These are phyloP conservation scores for Synanthedon andrenaeformis DNA, from an alignment of 2,888 invertebrate species.

Conservation along the genomic window DNA sequence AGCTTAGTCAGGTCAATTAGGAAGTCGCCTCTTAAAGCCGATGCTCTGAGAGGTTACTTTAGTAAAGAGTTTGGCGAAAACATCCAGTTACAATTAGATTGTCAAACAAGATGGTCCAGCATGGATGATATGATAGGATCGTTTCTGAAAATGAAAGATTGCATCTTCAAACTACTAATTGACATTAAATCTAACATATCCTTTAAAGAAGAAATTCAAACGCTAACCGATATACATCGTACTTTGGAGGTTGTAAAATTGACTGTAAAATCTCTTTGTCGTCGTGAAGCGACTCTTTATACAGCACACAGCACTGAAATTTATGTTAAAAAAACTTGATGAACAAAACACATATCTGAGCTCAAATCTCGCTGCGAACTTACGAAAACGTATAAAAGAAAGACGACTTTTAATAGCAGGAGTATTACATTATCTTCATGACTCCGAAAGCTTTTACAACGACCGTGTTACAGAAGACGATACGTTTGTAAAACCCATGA, in stretches of 20 bases:
- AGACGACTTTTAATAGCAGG: constrained; percentile 5
- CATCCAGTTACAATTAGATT: not conserved
- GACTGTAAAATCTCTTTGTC: not conserved
- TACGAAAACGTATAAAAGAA: constrained; percentile 6
- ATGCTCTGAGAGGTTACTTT: not conserved
- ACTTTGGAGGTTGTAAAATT: not conserved
- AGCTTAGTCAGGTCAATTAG: not conserved
- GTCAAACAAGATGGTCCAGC: constrained; percentile 4
- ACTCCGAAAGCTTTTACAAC: not conserved
- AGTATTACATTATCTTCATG: constrained; percentile 4
- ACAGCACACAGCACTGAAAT: not conserved
- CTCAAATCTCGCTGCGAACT: constrained; percentile 2
- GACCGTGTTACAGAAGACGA: not conserved
- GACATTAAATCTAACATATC: constrained; percentile 4
- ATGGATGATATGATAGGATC: constrained; percentile 5
- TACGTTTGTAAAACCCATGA: not conserved
- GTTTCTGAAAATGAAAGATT: constrained; percentile 6
- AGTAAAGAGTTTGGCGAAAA: not conserved
- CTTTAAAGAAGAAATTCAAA: constrained; percentile 4
- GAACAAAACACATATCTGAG: not conserved
- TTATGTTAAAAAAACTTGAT: not conserved
- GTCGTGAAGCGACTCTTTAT: not conserved
- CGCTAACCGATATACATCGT: not conserved
- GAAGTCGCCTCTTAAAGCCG: not conserved
- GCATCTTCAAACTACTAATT: constrained; percentile 3